Conservation (phyloP, 2,797 vertebrate species). For the Mormyrus hasselquistii region DNA sequence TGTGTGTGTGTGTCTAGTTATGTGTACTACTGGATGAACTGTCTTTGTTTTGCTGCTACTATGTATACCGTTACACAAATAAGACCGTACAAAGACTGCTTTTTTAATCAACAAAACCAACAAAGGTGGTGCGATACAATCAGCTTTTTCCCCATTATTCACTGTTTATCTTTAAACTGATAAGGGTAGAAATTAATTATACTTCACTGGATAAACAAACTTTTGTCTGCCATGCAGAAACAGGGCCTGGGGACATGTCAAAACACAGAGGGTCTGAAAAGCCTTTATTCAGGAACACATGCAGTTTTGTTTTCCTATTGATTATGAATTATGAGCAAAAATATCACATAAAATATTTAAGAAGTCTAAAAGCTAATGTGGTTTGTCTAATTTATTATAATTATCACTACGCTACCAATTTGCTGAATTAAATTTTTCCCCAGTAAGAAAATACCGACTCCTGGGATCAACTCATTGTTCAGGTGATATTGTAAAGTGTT, state of each 20-base stretch:
- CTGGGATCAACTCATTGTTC: not conserved
- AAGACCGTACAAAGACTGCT: not conserved
- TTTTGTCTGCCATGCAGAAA: slow-evolving; percentile 28
- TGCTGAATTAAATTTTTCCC: not conserved
- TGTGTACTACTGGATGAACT: not conserved
- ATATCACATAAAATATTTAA: not conserved
- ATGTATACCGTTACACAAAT: not conserved
- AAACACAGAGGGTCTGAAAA: not conserved
- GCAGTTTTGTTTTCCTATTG: not conserved
- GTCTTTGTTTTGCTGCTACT: not conserved
- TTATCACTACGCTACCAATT: not conserved
- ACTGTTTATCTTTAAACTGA: slow-evolving; percentile 38
- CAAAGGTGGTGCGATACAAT: slow-evolving; percentile 34
- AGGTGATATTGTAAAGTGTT: not conserved
- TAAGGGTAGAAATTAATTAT: slow-evolving; percentile 43
- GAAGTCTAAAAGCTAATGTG: not conserved
- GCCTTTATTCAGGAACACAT: not conserved
- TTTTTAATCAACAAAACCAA: slow-evolving; percentile 18
- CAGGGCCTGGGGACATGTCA: slow-evolving; percentile 17
- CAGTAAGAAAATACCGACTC: not conserved
- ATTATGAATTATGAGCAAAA: not conserved
- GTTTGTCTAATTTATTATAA: not conserved
- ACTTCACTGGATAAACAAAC: slow-evolving; percentile 40
- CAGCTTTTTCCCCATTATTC: slow-evolving; percentile 41
- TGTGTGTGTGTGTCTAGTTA: not conserved